A percentile compares a stretch with the other conserved stretches of the same genome.
Conservation (phyloP, 1,140 invertebrate species). For the Bombyx mandarina region DNA sequence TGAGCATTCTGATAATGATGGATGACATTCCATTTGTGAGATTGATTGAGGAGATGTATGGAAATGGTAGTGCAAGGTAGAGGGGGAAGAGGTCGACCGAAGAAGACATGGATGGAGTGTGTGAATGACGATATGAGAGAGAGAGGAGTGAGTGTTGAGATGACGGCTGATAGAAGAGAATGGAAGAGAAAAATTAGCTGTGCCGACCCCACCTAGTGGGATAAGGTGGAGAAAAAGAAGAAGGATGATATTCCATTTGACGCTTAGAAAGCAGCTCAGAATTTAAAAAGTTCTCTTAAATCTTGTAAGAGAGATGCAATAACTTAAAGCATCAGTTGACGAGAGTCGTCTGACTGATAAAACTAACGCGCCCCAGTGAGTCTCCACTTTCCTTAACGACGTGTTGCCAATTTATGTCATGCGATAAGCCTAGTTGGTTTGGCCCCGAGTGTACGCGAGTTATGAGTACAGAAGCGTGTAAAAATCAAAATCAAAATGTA, state of each 20-base stretch:
- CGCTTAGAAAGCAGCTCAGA: slow-evolving; percentile 20
- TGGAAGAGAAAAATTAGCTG: too few species aligned
- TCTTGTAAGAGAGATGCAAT: slow-evolving; percentile 46
- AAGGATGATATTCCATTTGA: slow-evolving; percentile 16
- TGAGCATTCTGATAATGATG: slow-evolving; percentile 36
- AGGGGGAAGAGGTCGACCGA: too few species aligned
- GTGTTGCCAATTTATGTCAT: slow-evolving; percentile 66
- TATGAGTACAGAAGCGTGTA: slow-evolving; percentile 17
- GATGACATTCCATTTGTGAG: slow-evolving; percentile 14
- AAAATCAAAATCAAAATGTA: too few species aligned
- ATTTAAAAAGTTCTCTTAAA: slow-evolving; percentile 55
- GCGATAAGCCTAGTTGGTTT: slow-evolving; percentile 68
- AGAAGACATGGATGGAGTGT: too few species aligned
- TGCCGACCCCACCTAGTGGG: too few species aligned
- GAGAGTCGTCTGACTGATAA: slow-evolving; percentile 62
- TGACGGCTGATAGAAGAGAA: too few species aligned
- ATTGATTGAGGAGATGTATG: slow-evolving; percentile 1
- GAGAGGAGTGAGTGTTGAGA: too few species aligned
- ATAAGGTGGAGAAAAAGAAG: too few species aligned
- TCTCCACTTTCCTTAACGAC: slow-evolving; percentile 51
- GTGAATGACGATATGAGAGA: too few species aligned
- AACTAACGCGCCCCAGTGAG: slow-evolving; percentile 40
- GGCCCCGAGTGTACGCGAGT: slow-evolving; percentile 46
- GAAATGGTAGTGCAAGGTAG: too few species aligned
- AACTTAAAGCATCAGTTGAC: slow-evolving; percentile 57